A percentile compares a stretch with the other conserved stretches of the same genome.
Conservation (phyloP, 2,797 vertebrate genomes). For the Bucorvus abyssinicus region DNA sequence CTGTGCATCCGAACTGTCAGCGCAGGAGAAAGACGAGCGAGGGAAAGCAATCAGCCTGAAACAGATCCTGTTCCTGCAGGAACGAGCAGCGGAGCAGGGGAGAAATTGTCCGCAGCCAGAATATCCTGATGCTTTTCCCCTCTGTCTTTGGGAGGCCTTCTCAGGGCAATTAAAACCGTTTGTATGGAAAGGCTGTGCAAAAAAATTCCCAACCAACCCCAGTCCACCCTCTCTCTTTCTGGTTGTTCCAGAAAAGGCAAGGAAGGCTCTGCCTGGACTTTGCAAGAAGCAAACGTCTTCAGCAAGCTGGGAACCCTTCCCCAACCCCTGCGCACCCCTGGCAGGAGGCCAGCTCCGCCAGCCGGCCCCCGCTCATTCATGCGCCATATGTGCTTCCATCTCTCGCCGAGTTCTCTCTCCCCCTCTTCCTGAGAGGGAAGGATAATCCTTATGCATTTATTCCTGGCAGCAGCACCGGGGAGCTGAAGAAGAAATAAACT, state of each 20-base stretch:
- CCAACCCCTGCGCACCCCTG: conserved; percentile 26
- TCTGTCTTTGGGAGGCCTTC: conserved; percentile 50
- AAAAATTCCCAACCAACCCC: neutral
- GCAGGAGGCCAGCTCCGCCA: conserved; percentile 47
- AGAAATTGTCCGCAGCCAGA: neutral
- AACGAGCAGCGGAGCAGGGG: neutral
- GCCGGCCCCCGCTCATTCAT: conserved; percentile 35
- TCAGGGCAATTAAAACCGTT: conserved; percentile 41
- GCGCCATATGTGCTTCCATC: conserved; percentile 33
- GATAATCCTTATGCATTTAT: conserved; percentile 64
- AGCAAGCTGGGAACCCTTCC: conserved; percentile 9
- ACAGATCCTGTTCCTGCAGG: conserved; percentile 2
- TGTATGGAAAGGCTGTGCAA: neutral
- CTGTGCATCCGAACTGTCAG: conserved; percentile 1
- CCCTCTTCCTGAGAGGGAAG: conserved; percentile 36
- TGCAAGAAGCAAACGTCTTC: neutral
- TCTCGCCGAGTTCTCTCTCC: neutral
- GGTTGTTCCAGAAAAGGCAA: conserved; percentile 5
- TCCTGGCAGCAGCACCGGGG: conserved; percentile 11
- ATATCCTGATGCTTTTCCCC: conserved; percentile 30
- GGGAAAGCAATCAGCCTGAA: conserved; percentile 14
- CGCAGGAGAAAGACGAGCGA: neutral
- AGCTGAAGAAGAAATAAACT: conserved; percentile 43
- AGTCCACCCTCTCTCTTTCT: neutral
- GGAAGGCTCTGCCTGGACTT: conserved; percentile 20